Base-by-base conservation (phyloP, 2,797 vertebrate species). In the Cyprinodon diabolis region DNA sequence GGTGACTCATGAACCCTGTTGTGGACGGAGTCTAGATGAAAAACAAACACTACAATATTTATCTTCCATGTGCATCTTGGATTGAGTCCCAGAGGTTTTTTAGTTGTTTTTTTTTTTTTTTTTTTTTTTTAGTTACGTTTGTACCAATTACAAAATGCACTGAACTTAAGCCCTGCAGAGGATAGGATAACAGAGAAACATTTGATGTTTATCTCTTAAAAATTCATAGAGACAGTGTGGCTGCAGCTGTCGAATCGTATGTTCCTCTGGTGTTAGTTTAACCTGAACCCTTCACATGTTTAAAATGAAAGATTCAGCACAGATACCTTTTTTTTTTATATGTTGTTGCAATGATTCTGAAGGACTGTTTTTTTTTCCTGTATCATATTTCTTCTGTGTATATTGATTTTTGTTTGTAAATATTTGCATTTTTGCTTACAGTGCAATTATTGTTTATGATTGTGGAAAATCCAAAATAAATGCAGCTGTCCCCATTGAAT, bases 401-500 rank as follows among this genome's bases (percentile, higher is more conserved):
- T 89, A 87, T 80, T 45, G 21, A 74, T 84, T 80, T 72, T 2
- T 57, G 81, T 84, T 86, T 93, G 90, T 92, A 92, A 87, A 90
- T 92, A 85, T 45, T 35, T 74, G 68, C 75, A 70, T 84, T 88
- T 89, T 90, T 86, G 83, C 84, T 89, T 83, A 89, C 85, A 67
- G 81, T 92, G 84, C 89, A 90, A 81, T 89, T 84, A 86, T 85
- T 78, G 80, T 76, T 84, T 80, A 84, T 91, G 88, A 92, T 85
- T 89, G 86, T 90, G 85, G 57, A 75, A 70, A 72, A 78, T 65
- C 30, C 23, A 0, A 77, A 87, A 86, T 86, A 91, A 92, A 91
- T 77, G 78, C 78, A 56, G 76, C 85, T 79, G 73, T 86, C 72
- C 65, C 67, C 74, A 76, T 69, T n/a, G 66, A 60, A 23, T 19